These are phyloP conservation scores for Hoplostethus atlanticus DNA, from an alignment of 2,797 vertebrate species.

Conservation along the genomic window DNA sequence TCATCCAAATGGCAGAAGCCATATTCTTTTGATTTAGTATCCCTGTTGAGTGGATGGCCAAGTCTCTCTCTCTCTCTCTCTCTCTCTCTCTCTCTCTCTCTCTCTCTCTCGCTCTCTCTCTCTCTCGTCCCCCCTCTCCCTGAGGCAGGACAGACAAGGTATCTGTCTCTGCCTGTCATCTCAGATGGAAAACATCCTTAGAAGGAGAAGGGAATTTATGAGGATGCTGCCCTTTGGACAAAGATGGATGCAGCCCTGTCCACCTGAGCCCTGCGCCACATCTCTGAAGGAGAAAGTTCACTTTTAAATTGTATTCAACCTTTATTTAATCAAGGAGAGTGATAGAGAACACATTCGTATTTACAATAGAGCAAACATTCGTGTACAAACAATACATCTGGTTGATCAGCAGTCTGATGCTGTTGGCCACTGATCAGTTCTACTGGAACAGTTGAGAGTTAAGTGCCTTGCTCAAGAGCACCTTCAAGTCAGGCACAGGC, in stretches of 20 bases:
- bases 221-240: slow-evolving; percentile 46
- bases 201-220: slow-evolving; percentile 45
- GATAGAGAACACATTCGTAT: slow-evolving; percentile 4
- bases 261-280: slow-evolving; percentile 32
- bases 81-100: not conserved
- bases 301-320: not conserved
- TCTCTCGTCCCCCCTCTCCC: not conserved
- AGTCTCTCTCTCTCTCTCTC: slow-evolving; percentile 19
- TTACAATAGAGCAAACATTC: not conserved
- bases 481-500: no score
- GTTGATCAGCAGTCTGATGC: not conserved
- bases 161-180: slow-evolving; percentile 38
- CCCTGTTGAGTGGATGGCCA: slow-evolving; percentile 24
- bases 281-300: slow-evolving; percentile 22
- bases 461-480: no score
- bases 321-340: not conserved
- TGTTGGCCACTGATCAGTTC: no score
- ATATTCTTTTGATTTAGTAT: slow-evolving; percentile 63
- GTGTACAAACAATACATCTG: not conserved
- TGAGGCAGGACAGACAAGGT: slow-evolving; percentile 30
- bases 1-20: slow-evolving; percentile 56
- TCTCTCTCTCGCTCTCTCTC: not conserved
- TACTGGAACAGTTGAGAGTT: no score
- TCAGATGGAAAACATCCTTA: slow-evolving; percentile 37
- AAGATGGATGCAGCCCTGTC: slow-evolving; percentile 33